These are phyloP conservation scores for Jordanella pulchra DNA, from an alignment of 2,797 vertebrate species.

Conservation along the genomic window DNA sequence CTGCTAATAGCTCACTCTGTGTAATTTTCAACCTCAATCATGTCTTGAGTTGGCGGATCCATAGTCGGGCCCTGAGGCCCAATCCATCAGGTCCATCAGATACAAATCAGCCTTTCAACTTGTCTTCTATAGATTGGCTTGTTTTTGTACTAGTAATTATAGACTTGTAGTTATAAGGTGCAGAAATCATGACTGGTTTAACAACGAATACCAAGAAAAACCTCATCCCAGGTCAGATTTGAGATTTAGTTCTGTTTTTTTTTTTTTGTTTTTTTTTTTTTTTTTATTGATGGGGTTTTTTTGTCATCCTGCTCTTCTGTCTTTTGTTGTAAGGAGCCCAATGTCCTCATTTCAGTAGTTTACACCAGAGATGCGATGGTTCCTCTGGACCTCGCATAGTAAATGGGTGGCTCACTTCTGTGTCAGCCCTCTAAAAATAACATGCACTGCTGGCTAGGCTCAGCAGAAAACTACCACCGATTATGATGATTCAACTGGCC, in stretches of 20 bases:
- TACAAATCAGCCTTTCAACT: conserved; percentile 55
- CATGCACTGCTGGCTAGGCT: conserved; percentile 74
- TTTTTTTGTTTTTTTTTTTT: neutral
- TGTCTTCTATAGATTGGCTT: conserved; percentile 8
- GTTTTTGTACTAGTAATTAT: too few species aligned
- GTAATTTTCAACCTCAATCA: conserved; percentile 77
- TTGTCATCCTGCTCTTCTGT: conserved; percentile 29
- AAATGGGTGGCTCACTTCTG: conserved; percentile 76
- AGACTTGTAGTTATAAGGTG: too few species aligned
- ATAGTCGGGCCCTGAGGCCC: conserved; percentile 62
- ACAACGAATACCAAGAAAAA: neutral
- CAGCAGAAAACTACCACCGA: conserved; percentile 79
- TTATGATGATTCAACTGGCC: conserved; percentile 81
- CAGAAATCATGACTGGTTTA: too few species aligned
- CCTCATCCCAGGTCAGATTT: neutral
- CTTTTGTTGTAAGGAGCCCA: conserved; percentile 34
- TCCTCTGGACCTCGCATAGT: conserved; percentile 70
- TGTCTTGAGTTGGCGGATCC: conserved; percentile 67
- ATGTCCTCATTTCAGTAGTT: conserved; percentile 72
- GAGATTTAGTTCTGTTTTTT: neutral
- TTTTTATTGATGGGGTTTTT: conserved; percentile 10
- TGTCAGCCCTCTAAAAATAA: conserved; percentile 82
- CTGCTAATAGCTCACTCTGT: conserved; percentile 77
- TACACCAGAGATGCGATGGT: conserved; percentile 64
- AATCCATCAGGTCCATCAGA: conserved; percentile 53